These are phyloP conservation scores for Ibidorhyncha struthersii DNA, from an alignment of 2,113 vertebrate species.

Conservation along the genomic window DNA sequence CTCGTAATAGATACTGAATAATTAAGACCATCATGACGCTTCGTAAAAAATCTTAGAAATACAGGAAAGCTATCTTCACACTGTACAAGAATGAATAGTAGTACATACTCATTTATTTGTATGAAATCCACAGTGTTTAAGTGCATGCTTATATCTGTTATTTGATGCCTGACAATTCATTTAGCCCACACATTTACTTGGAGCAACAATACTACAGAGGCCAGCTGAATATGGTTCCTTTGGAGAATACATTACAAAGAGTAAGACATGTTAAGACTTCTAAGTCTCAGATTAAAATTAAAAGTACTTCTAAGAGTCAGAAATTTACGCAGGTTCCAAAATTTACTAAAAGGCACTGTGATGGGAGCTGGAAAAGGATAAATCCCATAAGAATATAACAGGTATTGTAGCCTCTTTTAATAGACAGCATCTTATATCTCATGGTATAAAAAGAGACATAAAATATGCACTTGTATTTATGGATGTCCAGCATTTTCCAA, in stretches of 20 bases:
- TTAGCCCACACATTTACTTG: background rate
- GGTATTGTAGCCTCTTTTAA: background rate
- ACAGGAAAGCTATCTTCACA: background rate
- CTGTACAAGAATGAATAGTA: background rate
- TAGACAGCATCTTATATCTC: background rate
- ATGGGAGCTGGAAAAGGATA: background rate
- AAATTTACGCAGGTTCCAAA: background rate
- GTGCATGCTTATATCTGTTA: background rate
- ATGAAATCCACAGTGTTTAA: background rate
- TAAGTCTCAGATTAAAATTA: background rate
- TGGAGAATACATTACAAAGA: background rate
- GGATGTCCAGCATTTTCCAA: background rate
- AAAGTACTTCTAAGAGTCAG: background rate
- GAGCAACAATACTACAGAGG: background rate
- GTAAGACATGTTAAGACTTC: background rate
- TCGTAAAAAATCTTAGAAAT: background rate
- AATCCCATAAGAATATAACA: background rate
- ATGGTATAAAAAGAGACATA: background rate
- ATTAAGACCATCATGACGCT: constrained; percentile 31
- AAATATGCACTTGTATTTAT: background rate
- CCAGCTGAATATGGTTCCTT: background rate
- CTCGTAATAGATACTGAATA: constrained; percentile 22
- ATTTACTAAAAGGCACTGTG: background rate
- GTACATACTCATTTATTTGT: background rate
- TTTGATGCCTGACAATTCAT: background rate